These are phyloP conservation scores for Platorchestia sp. DNA, from an alignment of 1,140 invertebrate genomes.

Conservation along the genomic window DNA sequence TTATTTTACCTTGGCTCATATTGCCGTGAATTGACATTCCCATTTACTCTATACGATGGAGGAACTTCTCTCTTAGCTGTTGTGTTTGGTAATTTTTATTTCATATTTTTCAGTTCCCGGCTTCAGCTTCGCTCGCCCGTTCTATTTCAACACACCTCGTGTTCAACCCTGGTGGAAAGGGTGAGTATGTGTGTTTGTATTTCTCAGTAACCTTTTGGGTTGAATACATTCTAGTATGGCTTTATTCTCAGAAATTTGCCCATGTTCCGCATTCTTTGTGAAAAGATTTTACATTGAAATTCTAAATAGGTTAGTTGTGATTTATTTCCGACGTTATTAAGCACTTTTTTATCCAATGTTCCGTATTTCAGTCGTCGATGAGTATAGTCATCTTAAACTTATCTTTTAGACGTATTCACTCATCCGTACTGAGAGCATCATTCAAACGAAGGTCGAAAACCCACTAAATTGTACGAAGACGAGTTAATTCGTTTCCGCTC, in stretches of 20 bases:
- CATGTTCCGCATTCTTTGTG: no score
- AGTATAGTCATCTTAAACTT: no score
- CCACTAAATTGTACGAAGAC: no score
- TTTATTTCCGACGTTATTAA: no score
- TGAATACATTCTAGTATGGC: neutral
- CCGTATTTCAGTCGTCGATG: no score
- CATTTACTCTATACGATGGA: neutral
- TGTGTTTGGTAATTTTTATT: neutral
- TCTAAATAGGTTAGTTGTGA: no score
- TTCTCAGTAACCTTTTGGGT: neutral
- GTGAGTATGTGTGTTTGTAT: neutral
- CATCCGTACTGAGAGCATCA: no score
- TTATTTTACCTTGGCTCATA: neutral
- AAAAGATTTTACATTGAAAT: no score
- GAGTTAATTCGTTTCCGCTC: no score
- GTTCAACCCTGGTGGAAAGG: slow-evolving; percentile 27
- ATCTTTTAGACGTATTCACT: no score
- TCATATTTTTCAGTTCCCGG: neutral
- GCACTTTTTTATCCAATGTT: no score
- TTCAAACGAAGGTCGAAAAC: no score
- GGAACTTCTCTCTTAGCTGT: neutral
- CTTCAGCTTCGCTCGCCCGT: slow-evolving; percentile 30
- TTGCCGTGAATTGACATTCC: neutral
- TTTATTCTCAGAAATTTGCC: neutral
- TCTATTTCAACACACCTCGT: neutral